These are phyloP conservation scores for Bombus turneri DNA, from an alignment of 1,140 invertebrate species.

Conservation along the genomic window DNA sequence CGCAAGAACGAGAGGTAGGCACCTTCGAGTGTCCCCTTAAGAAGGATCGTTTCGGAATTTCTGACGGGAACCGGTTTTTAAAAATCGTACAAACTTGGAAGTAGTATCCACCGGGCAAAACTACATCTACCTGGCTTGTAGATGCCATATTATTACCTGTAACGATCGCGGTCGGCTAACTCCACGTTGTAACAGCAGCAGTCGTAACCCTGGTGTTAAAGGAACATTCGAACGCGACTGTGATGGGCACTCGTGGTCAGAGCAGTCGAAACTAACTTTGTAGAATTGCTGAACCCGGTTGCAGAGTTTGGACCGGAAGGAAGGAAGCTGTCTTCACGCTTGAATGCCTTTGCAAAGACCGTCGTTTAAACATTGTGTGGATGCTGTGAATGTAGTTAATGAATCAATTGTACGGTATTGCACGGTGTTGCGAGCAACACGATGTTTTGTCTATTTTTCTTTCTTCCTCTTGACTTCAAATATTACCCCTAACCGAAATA, in stretches of 20 bases:
- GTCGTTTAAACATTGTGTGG: constrained; percentile 34
- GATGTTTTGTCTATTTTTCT: not conserved
- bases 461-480: not conserved
- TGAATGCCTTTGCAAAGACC: constrained; percentile 29
- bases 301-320: constrained; percentile 48
- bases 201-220: constrained; percentile 25
- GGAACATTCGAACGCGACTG: constrained; percentile 25
- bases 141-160: constrained; percentile 42
- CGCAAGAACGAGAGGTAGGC: not conserved
- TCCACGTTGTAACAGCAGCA: constrained; percentile 30
- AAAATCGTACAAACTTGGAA: constrained; percentile 46
- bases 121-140: constrained; percentile 37
- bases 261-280: constrained; percentile 49
- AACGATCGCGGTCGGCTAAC: constrained; percentile 32
- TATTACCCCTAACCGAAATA: not conserved
- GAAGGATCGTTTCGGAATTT: constrained; percentile 34
- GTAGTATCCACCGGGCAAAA: not conserved
- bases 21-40: constrained; percentile 4
- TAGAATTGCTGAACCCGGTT: constrained; percentile 32
- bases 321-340: constrained; percentile 51
- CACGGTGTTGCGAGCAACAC: not conserved
- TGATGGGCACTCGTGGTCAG: constrained; percentile 42
- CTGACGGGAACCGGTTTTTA: constrained; percentile 33
- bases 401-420: constrained; percentile 30
- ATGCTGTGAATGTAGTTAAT: constrained; percentile 20